These are phyloP conservation scores for Esox masquinongy DNA, from an alignment of 2,797 vertebrate species.

Conservation along the genomic window DNA sequence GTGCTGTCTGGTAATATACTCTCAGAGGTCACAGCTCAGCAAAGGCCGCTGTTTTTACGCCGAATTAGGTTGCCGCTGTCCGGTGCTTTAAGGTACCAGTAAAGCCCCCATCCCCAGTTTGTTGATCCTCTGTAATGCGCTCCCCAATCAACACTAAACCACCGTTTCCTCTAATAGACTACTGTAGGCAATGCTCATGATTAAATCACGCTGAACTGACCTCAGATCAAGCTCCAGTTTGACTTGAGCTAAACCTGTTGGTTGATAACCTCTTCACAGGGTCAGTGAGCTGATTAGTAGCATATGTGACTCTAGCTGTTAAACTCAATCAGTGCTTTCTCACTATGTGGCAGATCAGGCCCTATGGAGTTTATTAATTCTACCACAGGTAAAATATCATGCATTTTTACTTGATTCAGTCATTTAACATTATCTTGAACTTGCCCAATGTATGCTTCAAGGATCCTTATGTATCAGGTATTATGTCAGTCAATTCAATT, in stretches of 20 bases:
- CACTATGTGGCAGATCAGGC: background rate
- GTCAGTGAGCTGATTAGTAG: constrained; percentile 66
- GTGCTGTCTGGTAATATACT: background rate
- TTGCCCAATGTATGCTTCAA: background rate
- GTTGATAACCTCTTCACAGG: constrained; percentile 68
- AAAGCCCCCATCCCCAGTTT: background rate
- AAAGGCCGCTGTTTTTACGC: background rate
- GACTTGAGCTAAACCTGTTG: constrained; percentile 63
- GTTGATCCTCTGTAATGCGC: background rate
- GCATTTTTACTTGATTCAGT: background rate
- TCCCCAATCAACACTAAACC: constrained; percentile 43
- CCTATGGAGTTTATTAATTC: background rate
- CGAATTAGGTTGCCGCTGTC: background rate
- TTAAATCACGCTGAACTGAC: constrained; percentile 63
- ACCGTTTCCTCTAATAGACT: constrained; percentile 59
- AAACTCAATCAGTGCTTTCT: background rate
- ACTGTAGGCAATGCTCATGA: constrained; percentile 65
- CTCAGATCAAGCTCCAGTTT: constrained; percentile 44
- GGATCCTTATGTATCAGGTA: background rate
- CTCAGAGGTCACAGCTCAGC: background rate
- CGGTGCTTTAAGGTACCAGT: background rate
- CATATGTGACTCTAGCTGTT: constrained; percentile 23
- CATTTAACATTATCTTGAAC: background rate
- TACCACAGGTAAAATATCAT: background rate
- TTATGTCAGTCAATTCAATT: background rate